A percentile compares a stretch with the other conserved stretches of the same genome.
phyloP scores from a whole-genome alignment of 2,888 invertebrate species.

The Rhagonycha lutea region DNA sequence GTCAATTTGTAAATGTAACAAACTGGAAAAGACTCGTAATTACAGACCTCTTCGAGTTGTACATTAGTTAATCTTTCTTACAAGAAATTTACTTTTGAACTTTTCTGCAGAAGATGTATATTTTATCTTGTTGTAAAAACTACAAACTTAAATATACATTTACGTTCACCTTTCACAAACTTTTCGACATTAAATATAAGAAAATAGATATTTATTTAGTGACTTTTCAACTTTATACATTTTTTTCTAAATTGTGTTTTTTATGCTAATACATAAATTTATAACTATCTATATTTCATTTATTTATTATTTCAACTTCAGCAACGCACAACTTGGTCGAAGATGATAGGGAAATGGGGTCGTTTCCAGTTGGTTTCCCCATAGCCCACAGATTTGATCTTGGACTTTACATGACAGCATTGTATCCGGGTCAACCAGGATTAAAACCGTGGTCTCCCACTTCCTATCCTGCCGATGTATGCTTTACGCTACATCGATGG shows the following conservation, averaged over 20 bases:
- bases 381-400: too few relatives aligned
- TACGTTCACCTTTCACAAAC: conserved; percentile 6
- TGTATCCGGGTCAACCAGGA: too few relatives aligned
- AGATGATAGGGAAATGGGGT: too few relatives aligned
- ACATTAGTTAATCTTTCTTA: conserved; percentile 30
- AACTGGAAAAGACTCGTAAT: conserved; percentile 54
- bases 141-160: conserved; percentile 13
- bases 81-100: conserved; percentile 28
- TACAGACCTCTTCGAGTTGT: conserved; percentile 45
- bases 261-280: not conserved
- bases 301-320: too few relatives aligned
- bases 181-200: not conserved
- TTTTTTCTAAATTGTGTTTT: not conserved
- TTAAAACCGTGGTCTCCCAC: too few relatives aligned
- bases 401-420: too few relatives aligned
- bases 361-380: too few relatives aligned
- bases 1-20: conserved; percentile 55
- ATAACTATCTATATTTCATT: not conserved
- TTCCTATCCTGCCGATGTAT: too few relatives aligned
- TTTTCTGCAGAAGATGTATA: conserved; percentile 22
- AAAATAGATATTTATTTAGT: not conserved
- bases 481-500: too few relatives aligned
- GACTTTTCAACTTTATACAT: not conserved
- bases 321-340: not conserved
- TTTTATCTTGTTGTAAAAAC: conserved; percentile 10